phyloP scores from a whole-genome alignment of 2,888 invertebrate genomes.

The Choristoneura rosaceana region DNA sequence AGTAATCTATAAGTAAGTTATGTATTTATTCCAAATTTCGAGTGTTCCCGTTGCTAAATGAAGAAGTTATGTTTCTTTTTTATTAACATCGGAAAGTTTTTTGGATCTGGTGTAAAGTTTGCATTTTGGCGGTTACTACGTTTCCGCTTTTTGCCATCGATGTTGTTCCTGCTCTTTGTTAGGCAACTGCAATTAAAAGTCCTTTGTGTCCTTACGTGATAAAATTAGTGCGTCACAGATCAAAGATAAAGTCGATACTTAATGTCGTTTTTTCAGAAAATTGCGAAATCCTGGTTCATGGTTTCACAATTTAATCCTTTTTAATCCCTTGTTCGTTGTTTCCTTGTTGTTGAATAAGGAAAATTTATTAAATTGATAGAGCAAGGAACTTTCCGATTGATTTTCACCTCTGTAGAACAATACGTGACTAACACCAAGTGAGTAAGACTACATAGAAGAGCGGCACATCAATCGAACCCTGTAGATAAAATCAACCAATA shows the following conservation, averaged over 20 bases:
- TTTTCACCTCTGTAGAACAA: neutral
- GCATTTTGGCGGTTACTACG: no score
- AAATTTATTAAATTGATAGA: neutral
- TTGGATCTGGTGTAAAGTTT: no score
- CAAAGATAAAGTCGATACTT: neutral
- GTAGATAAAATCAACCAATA: constrained; percentile 13
- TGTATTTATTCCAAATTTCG: no score
- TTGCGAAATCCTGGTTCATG: neutral
- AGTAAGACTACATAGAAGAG: neutral
- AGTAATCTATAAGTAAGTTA: no score
- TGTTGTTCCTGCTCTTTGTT: neutral
- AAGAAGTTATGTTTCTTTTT: no score
- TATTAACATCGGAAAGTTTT: no score
- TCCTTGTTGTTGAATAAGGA: neutral
- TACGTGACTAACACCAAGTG: constrained; percentile 2
- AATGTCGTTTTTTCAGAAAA: neutral
- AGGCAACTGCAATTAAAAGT: neutral
- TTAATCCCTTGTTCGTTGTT: neutral
- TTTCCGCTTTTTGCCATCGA: no score
- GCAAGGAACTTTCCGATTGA: neutral
- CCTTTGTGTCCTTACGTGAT: neutral
- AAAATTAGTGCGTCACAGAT: neutral
- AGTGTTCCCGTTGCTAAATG: no score
- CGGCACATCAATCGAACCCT: constrained; percentile 22
- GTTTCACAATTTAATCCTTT: neutral